A percentile compares a stretch with the other conserved stretches of the same genome.
phyloP scores from a whole-genome alignment of 2,888 invertebrate genomes.

The Atethmia centrago region DNA sequence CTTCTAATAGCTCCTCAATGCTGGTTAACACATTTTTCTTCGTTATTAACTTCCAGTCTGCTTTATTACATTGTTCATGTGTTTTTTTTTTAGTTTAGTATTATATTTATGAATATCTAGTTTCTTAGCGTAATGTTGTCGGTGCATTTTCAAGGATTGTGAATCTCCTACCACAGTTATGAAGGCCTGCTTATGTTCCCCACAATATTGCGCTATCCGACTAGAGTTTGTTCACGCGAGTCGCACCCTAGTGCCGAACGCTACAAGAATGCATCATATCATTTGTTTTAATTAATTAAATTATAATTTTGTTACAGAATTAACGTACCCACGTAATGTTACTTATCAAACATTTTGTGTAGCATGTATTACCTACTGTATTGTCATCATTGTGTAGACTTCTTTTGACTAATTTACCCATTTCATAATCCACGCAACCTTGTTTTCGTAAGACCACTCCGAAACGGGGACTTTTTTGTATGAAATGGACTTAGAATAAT shows the following conservation, averaged over 20 bases:
- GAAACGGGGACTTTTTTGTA: conserved; percentile 89
- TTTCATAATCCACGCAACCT: conserved; percentile 72
- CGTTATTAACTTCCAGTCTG: conserved; percentile 68
- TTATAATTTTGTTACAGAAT: conserved; percentile 83
- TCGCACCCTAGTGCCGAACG: conserved; percentile 81
- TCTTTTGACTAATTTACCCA: conserved; percentile 71
- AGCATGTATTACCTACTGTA: conserved; percentile 74
- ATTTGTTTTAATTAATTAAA: conserved; percentile 89
- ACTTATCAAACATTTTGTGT: conserved; percentile 77
- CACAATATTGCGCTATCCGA: conserved; percentile 69
- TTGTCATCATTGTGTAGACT: conserved; percentile 67
- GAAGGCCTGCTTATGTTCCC: conserved; percentile 45
- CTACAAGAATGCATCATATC: conserved; percentile 91
- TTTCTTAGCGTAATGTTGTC: conserved; percentile 66
- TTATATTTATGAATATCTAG: conserved; percentile 73
- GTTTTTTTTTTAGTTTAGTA: conserved; percentile 83
- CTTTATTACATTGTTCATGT: conserved; percentile 72
- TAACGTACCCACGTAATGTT: conserved; percentile 82
- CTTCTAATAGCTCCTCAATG: conserved; percentile 64
- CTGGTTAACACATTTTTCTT: conserved; percentile 69
- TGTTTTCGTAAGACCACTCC: conserved; percentile 74
- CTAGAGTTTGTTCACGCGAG: conserved; percentile 76
- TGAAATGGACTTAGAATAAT: conserved; percentile 80
- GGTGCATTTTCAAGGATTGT: conserved; percentile 39
- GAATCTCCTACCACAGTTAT: conserved; percentile 48